phyloP scores from a whole-genome alignment of 2,888 invertebrate species.

The Ochropleura plecta region DNA sequence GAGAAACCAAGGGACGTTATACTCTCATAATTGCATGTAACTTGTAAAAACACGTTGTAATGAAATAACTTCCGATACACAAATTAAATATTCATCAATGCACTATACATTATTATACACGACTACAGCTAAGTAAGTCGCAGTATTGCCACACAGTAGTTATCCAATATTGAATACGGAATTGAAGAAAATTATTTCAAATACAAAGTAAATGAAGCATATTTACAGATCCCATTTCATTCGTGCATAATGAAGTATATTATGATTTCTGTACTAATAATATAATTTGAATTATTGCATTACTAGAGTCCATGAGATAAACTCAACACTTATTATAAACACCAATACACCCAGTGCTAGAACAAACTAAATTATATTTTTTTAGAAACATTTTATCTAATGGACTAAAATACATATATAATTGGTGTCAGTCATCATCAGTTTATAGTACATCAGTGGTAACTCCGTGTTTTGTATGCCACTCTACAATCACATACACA shows the following conservation, averaged over 20 bases:
- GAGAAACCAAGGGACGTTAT: slow-evolving; percentile 23
- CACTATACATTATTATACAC: slow-evolving; percentile 52
- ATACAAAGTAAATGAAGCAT: slow-evolving; percentile 59
- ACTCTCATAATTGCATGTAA: slow-evolving; percentile 30
- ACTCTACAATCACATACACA: slow-evolving; percentile 48
- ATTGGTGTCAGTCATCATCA: slow-evolving; percentile 82
- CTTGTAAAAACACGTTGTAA: slow-evolving; percentile 34
- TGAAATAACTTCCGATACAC: slow-evolving; percentile 43
- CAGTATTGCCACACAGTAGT: slow-evolving; percentile 55
- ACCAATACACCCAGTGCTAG: slow-evolving; percentile 66
- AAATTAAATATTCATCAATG: slow-evolving; percentile 42
- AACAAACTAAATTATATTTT: slow-evolving; percentile 57
- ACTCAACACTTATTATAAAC: slow-evolving; percentile 66
- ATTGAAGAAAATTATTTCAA: slow-evolving; percentile 53
- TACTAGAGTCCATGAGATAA: slow-evolving; percentile 48
- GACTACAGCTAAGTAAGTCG: slow-evolving; percentile 52
- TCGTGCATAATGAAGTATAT: slow-evolving; percentile 61
- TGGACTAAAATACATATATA: slow-evolving; percentile 81
- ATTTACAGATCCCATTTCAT: slow-evolving; percentile 66
- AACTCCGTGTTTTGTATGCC: slow-evolving; percentile 57
- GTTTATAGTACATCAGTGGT: slow-evolving; percentile 60
- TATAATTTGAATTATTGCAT: slow-evolving; percentile 63
- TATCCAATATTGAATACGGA: slow-evolving; percentile 28
- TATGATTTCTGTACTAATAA: slow-evolving; percentile 56
- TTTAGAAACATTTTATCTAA: slow-evolving; percentile 79